Evolutionary conservation across 1,140 invertebrate species (phyloP).

Genomic region (Magallana angulata): DNA sequence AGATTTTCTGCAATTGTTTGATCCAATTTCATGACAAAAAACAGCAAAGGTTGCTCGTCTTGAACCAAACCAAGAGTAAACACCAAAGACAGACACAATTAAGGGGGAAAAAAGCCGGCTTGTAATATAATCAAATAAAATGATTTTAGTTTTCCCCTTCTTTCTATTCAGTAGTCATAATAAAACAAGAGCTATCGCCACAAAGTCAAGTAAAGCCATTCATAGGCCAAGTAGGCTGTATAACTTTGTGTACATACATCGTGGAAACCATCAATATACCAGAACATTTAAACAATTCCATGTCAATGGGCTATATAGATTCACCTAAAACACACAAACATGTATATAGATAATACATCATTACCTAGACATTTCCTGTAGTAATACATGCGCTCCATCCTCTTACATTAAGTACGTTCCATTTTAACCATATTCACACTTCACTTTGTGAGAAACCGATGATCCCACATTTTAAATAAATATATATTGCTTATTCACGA

Average conservation of each 20-base stretch:
- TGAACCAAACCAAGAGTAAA: background rate
- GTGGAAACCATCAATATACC: background rate
- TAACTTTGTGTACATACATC: background rate
- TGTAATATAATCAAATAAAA: background rate
- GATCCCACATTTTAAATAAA: background rate
- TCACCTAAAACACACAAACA: background rate
- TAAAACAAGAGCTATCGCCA: background rate
- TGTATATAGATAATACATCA: background rate
- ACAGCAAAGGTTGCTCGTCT: background rate
- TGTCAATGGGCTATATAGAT: background rate
- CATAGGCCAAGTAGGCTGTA: conserved; percentile 2
- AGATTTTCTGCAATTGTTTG: background rate
- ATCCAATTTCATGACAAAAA: background rate
- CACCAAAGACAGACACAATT: background rate
- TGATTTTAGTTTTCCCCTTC: background rate
- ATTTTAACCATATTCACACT: background rate
- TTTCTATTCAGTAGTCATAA: background rate
- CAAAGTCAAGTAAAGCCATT: background rate
- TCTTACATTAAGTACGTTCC: background rate
- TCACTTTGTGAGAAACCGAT: conserved; percentile 17
- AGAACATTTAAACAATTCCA: conserved; percentile 17
- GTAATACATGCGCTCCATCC: conserved; percentile 22
- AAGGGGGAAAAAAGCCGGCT: background rate
- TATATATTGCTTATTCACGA: conserved; percentile 3
- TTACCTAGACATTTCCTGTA: conserved; percentile 13